Percentiles rank a stretch among this genome's conserved stretches.
phyloP scores from a whole-genome alignment of 2,888 invertebrate genomes.

The Phlogophora meticulosa region DNA sequence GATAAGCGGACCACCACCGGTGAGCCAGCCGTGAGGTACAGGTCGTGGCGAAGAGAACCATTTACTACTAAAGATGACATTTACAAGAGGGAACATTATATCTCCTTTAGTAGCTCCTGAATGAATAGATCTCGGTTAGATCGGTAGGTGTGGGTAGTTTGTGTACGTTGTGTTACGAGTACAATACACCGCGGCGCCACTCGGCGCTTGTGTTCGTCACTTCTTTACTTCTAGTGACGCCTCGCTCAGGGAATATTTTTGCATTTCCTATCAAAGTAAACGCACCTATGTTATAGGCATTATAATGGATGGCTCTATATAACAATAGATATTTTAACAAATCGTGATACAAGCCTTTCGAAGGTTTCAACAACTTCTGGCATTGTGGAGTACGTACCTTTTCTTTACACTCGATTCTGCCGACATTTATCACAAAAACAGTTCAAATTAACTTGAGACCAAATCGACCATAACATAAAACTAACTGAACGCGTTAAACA shows the following conservation, averaged over 20 bases:
- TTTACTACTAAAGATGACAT: neutral
- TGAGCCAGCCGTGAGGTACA: neutral
- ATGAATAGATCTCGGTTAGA: too few relatives aligned
- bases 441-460: neutral
- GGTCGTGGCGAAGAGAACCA: neutral
- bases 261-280: neutral
- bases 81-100: too few relatives aligned
- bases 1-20: neutral
- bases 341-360: neutral
- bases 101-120: too few relatives aligned
- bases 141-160: neutral
- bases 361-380: too few relatives aligned
- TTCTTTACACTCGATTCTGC: neutral
- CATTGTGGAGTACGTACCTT: neutral
- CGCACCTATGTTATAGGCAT: neutral
- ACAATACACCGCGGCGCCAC: neutral
- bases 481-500: slow-evolving; percentile 12
- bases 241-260: neutral
- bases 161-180: slow-evolving; percentile 1
- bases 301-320: neutral
- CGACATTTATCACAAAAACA: neutral
- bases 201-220: neutral
- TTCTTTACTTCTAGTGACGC: slow-evolving; percentile 4
- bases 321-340: neutral
- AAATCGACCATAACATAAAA: slow-evolving; percentile 7